Conservation (phyloP, 2,113 vertebrate species). For the Poeciliopsis retropinna region DNA sequence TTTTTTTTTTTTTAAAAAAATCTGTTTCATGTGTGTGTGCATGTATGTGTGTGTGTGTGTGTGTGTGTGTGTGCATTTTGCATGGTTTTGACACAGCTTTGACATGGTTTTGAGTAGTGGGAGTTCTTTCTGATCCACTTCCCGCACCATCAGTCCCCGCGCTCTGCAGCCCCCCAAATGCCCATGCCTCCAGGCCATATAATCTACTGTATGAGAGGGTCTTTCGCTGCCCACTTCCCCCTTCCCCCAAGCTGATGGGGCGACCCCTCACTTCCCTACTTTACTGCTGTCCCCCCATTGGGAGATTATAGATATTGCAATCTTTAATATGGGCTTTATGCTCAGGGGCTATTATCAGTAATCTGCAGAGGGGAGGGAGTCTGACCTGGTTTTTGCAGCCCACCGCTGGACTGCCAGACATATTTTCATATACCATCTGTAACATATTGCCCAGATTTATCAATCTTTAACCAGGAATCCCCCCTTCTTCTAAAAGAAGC, state of each 20-base stretch:
- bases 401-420: slow-evolving; percentile 71
- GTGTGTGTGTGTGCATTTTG: slow-evolving; percentile 15
- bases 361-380: slow-evolving; percentile 75
- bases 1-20: no score
- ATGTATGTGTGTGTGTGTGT: neutral
- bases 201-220: slow-evolving; percentile 74
- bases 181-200: slow-evolving; percentile 62
- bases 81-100: slow-evolving; percentile 60
- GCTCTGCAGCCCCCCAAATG: slow-evolving; percentile 47
- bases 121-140: slow-evolving; percentile 73
- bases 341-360: slow-evolving; percentile 82
- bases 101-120: slow-evolving; percentile 50
- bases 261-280: slow-evolving; percentile 76
- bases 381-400: slow-evolving; percentile 78
- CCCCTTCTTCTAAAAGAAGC: slow-evolving; percentile 44
- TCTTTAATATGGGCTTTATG: slow-evolving; percentile 84
- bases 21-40: no score
- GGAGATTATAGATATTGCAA: slow-evolving; percentile 84
- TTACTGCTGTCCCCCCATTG: slow-evolving; percentile 76
- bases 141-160: slow-evolving; percentile 64
- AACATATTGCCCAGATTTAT: slow-evolving; percentile 63
- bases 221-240: slow-evolving; percentile 51
- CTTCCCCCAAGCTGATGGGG: slow-evolving; percentile 62
- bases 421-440: slow-evolving; percentile 78
- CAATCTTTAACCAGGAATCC: slow-evolving; percentile 50